Evolutionary conservation across 1,140 invertebrate genomes (phyloP).

Genomic region (Drosophila jambulina): DNA sequence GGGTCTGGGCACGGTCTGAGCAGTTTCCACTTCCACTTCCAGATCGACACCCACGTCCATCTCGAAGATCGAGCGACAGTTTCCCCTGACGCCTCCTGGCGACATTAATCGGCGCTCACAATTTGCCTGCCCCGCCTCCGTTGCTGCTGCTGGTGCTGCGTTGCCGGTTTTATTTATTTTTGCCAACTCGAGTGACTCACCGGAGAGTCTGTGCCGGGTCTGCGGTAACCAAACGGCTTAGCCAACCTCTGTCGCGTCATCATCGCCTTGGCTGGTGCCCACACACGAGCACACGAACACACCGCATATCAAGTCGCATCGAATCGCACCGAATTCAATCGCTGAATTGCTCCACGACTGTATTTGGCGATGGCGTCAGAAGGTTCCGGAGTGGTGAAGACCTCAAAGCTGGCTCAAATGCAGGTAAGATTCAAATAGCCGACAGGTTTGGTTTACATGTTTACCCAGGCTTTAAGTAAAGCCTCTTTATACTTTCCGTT

Average conservation of each 20-base stretch:
- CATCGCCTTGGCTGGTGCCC: slow-evolving; percentile 58
- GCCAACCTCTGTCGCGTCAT: slow-evolving; percentile 55
- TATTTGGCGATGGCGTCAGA: slow-evolving; percentile 83
- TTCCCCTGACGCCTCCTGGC: slow-evolving; percentile 63
- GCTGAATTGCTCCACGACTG: slow-evolving; percentile 36
- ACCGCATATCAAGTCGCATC: slow-evolving; percentile 15
- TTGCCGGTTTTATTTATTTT: slow-evolving; percentile 28
- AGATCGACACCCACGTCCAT: slow-evolving; percentile 54
- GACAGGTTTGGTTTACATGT: slow-evolving; percentile 11
- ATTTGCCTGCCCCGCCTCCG: slow-evolving; percentile 22
- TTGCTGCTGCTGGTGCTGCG: slow-evolving; percentile 7
- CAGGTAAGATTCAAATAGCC: slow-evolving; percentile 85
- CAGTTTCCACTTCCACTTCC: slow-evolving; percentile 58
- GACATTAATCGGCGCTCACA: slow-evolving; percentile 47
- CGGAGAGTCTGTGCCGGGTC: slow-evolving; percentile 68
- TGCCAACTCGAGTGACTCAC: slow-evolving; percentile 55
- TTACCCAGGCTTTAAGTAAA: slow-evolving; percentile 12
- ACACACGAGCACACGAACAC: slow-evolving; percentile 35
- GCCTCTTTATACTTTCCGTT: background rate
- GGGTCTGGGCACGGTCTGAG: slow-evolving; percentile 48
- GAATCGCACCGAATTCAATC: slow-evolving; percentile 37
- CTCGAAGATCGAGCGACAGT: slow-evolving; percentile 24
- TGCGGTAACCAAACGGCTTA: slow-evolving; percentile 38
- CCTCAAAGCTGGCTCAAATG: slow-evolving; percentile 87
- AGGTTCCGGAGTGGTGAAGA: slow-evolving; percentile 63